Evolutionary conservation across 2,113 vertebrate genomes (phyloP), one percentile per base, ranked within the genome.

Genomic region (Calypte anna): DNA sequence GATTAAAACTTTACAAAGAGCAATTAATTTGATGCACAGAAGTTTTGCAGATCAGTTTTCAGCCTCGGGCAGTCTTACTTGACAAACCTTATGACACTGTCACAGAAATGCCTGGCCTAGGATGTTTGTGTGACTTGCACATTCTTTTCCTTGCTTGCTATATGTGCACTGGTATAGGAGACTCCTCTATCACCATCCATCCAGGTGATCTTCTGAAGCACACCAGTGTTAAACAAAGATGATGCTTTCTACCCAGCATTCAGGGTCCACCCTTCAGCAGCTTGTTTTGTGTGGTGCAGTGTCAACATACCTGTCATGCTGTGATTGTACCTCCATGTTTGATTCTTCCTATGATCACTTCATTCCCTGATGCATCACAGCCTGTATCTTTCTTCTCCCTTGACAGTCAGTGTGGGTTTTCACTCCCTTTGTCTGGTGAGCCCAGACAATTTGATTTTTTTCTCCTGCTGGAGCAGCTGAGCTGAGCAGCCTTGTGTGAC

Each of bases 321-420:
- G 66, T 23, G 30, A 64, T 84, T 69, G 40, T 69, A 90, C 64
- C 75, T 84, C 48, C 43, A 6, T 57, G 55, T 61, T 55, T 33
- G 69, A 55, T 62, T 63, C 46, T 58, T 82, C 33, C 80, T 68
- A 8, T 48, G 73, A 86, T 64, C 72, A 54, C 77, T 76, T 36
- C 78, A 91, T 83, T 62, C 55, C 38, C 48, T 90, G 85, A 82
- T 88, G 74, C 50, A 31, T 69, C 82, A 61, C 1, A 0, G 40
- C 33, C 55, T 59, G 3, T 24, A n/a, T 68, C 59, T 53, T 73
- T 73, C 40, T 57, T 64, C 83, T n/a, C 48, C 82, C 51, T 77
- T 74, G 88, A 87, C 73, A 90, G 85, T 55, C 61, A 73, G 33
- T 5, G 58, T 83, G 73, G 53, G 50, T 91, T 91, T 94, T 83